phyloP scores from a whole-genome alignment of 1,140 invertebrate genomes.

The Cryptotermes secundus region DNA sequence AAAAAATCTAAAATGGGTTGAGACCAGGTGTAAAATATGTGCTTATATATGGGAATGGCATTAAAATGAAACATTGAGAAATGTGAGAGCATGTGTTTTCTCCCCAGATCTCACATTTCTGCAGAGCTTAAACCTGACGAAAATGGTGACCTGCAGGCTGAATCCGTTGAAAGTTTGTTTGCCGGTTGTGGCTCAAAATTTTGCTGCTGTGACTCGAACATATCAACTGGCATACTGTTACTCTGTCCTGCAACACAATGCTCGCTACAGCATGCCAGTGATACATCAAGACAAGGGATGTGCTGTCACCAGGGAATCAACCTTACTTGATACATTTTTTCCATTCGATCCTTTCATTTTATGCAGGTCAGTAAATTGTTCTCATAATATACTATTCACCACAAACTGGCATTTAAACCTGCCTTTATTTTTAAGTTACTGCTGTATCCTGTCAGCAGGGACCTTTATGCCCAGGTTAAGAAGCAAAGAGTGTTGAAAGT shows the following conservation, averaged over 20 bases:
- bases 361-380: slow-evolving; percentile 51
- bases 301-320: slow-evolving; percentile 46
- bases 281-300: slow-evolving; percentile 50
- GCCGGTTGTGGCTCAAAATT: slow-evolving; percentile 74
- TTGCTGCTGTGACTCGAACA: slow-evolving; percentile 79
- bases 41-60: too few relatives aligned
- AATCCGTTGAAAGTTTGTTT: slow-evolving; percentile 84
- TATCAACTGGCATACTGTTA: slow-evolving; percentile 92
- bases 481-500: too few relatives aligned
- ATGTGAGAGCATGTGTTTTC: slow-evolving; percentile 37
- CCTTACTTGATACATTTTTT: slow-evolving; percentile 67
- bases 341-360: slow-evolving; percentile 81
- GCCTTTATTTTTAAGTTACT: too few relatives aligned
- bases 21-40: too few relatives aligned
- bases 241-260: slow-evolving; percentile 84
- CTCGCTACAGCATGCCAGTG: slow-evolving; percentile 62
- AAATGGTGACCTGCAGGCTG: slow-evolving; percentile 77
- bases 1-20: too few relatives aligned
- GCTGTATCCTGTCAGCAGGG: too few relatives aligned
- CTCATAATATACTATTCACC: too few relatives aligned
- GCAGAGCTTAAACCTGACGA: slow-evolving; percentile 76
- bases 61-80: too few relatives aligned
- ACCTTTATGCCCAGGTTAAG: too few relatives aligned
- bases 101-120: slow-evolving; percentile 74
- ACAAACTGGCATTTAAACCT: too few relatives aligned